These are phyloP conservation scores for Orientallactaga sibirica DNA, from an alignment of 2,797 vertebrate species.

Conservation along the genomic window DNA sequence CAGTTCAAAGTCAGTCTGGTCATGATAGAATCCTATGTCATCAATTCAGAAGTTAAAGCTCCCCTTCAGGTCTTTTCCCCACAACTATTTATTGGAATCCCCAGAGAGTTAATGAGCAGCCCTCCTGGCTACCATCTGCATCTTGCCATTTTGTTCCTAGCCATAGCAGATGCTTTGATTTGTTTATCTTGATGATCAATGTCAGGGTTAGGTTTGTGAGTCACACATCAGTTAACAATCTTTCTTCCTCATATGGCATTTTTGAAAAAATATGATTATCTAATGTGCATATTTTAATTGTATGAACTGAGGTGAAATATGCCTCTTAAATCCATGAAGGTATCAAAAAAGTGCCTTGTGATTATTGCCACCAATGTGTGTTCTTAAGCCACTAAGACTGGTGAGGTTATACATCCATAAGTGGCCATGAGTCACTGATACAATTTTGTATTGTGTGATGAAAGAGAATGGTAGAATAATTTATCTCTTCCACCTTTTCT, in stretches of 20 bases:
- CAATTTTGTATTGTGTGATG: background rate
- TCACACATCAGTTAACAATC: constrained; percentile 11
- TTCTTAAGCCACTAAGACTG: background rate
- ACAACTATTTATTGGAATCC: constrained; percentile 20
- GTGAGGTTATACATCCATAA: background rate
- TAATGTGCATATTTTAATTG: background rate
- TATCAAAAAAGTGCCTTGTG: background rate
- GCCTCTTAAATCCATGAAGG: background rate
- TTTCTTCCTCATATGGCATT: background rate
- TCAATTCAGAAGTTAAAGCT: background rate
- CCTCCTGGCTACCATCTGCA: constrained; percentile 33
- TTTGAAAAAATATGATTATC: background rate
- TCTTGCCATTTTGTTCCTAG: background rate
- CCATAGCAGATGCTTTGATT: constrained; percentile 29
- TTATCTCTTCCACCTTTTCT: background rate
- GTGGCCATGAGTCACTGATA: background rate
- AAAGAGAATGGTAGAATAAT: background rate
- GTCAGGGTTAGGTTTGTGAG: constrained; percentile 23
- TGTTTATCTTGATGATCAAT: constrained; percentile 33
- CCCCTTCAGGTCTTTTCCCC: background rate
- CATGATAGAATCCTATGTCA: background rate
- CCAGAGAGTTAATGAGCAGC: constrained; percentile 1
- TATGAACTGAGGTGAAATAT: background rate
- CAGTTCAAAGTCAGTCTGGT: background rate
- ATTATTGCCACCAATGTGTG: background rate